Percentiles rank a stretch among this genome's conserved stretches.
phyloP scores from a whole-genome alignment of 1,140 invertebrate species.

The Drosophila orosa region DNA sequence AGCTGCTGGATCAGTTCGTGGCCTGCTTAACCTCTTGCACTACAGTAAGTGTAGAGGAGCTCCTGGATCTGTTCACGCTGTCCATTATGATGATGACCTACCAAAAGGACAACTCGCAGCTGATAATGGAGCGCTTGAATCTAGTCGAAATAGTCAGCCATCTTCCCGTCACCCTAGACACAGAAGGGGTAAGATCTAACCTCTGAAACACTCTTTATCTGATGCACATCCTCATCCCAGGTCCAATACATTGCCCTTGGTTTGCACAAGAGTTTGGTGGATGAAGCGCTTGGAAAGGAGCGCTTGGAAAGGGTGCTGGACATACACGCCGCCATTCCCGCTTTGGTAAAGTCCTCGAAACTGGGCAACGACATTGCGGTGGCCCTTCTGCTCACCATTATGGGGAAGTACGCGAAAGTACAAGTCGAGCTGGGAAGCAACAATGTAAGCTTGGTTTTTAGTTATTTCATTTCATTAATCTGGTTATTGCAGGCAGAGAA shows the following conservation, averaged over 20 bases:
- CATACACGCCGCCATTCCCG: constrained; percentile 33
- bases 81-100: constrained; percentile 48
- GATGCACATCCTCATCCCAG: neutral
- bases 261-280: constrained; percentile 17
- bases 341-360: constrained; percentile 24
- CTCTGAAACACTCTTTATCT: too few relatives aligned
- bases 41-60: neutral
- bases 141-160: constrained; percentile 24
- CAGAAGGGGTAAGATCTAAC: neutral
- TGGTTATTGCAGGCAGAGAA: neutral
- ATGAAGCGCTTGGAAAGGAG: constrained; percentile 11
- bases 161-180: neutral
- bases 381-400: constrained; percentile 33
- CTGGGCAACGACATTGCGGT: constrained; percentile 23
- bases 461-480: neutral
- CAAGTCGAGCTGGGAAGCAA: neutral
- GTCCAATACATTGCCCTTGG: constrained; percentile 27
- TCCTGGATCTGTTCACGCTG: constrained; percentile 31
- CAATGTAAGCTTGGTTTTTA: constrained; percentile 1
- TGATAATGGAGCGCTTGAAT: constrained; percentile 23
- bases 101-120: constrained; percentile 8
- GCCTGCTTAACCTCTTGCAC: neutral
- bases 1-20: constrained; percentile 9
- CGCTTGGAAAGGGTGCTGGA: constrained; percentile 32
- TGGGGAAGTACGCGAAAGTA: constrained; percentile 11